Percentiles rank a stretch among this genome's conserved stretches.
Conservation (phyloP, 35 echinoderm and acorn worm species). For the Apostichopus parvimensis region DNA sequence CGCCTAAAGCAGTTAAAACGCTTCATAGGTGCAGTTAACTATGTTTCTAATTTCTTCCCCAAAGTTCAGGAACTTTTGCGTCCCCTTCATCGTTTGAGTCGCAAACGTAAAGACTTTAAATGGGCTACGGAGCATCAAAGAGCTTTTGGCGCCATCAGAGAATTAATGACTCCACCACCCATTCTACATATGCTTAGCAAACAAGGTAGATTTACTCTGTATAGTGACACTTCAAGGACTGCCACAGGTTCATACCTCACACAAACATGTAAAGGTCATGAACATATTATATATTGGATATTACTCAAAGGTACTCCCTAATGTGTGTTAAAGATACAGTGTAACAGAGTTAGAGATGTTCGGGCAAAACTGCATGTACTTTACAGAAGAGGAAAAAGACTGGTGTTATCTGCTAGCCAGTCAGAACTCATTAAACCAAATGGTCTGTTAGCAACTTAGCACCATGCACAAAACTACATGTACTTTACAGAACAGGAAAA, state of each 20-base stretch:
- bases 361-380: neutral
- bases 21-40: conserved; percentile 56
- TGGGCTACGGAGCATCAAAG: conserved; percentile 51
- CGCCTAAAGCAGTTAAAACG: conserved; percentile 36
- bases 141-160: conserved; percentile 48
- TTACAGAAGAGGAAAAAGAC: neutral
- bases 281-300: too few species aligned
- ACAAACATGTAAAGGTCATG: too few species aligned
- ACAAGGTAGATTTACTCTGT: too few species aligned
- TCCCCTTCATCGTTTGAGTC: neutral
- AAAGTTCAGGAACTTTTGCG: conserved; percentile 52
- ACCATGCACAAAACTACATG: neutral
- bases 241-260: too few species aligned
- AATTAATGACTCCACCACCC: conserved; percentile 45
- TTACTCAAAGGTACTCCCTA: too few species aligned
- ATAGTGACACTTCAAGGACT: too few species aligned
- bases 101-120: conserved; percentile 15
- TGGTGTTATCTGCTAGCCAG: neutral
- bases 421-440: neutral
- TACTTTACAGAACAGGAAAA: too few species aligned
- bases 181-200: conserved; percentile 37
- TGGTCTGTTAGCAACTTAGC: neutral
- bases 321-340: neutral
- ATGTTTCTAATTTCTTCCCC: conserved; percentile 56
- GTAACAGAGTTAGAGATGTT: conserved; percentile 61